phyloP scores from a whole-genome alignment of 2,888 invertebrate genomes.

The Nymphalis c-album region DNA sequence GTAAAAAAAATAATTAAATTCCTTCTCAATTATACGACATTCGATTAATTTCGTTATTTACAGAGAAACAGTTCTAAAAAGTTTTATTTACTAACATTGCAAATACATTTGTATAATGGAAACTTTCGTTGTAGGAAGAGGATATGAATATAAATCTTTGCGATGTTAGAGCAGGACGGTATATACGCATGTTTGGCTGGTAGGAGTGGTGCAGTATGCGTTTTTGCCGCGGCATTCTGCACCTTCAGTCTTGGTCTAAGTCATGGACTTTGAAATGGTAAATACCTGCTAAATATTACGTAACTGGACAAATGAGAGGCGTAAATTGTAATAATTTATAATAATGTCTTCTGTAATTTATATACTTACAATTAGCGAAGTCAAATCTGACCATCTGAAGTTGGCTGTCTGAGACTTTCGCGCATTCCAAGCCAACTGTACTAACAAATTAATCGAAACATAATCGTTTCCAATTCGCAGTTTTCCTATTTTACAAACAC shows the following conservation, averaged over 20 bases:
- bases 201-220: conserved; percentile 76
- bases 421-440: too few species aligned
- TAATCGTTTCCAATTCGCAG: too few species aligned
- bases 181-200: conserved; percentile 50
- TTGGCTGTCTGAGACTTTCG: too few species aligned
- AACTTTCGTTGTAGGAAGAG: conserved; percentile 49
- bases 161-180: conserved; percentile 49
- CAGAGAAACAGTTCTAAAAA: conserved; percentile 30
- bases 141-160: conserved; percentile 42
- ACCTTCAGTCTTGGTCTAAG: conserved; percentile 52
- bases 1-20: conserved; percentile 8
- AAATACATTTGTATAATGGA: conserved; percentile 35
- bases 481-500: too few species aligned
- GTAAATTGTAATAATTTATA: too few species aligned
- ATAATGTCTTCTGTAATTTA: too few species aligned
- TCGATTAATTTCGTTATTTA: conserved; percentile 23
- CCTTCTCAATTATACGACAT: conserved; percentile 8
- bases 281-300: neutral
- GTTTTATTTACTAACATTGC: conserved; percentile 54
- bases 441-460: too few species aligned
- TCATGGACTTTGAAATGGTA: conserved; percentile 34
- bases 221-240: conserved; percentile 73
- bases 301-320: neutral
- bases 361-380: too few species aligned
- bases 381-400: too few species aligned